Evolutionary conservation across 2,797 vertebrate species (phyloP), one percentile per base, ranked within the genome.

Genomic region (Catharus ustulatus): DNA sequence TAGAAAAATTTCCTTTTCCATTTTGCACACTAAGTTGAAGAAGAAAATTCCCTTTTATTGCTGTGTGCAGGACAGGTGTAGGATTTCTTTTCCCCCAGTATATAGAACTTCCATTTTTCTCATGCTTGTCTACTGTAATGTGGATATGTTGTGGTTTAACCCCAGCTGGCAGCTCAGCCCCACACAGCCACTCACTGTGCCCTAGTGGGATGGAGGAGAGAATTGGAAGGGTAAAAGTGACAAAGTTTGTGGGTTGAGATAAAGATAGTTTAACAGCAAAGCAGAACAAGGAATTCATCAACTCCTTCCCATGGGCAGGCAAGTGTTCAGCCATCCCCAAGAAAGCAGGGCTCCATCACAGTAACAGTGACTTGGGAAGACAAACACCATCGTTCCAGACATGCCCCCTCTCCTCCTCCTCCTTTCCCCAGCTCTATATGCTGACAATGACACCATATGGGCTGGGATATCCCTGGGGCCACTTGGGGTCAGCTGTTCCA

Each of bases 301-400:
- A 5, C 32, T 58, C 27, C 24, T 34, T 87, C 18, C 59, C 36
- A 67, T 72, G 66, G 17, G 10, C 29, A 45, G 42, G 59, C 29
- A 45, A 15, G 8, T 61, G 36, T 55, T 87, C 66, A 57, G 43
- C 61, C 48, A 10, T 73, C 5, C 42, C 18, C 73, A 67, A 34
- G n/a, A 78, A 57, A 73, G 59, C n/a, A 66, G 36, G 36, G 36
- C 23, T 54, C 29, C 45, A n/a, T 54, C 59, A 30, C 29, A 40
- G 27, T 55, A 20, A 24, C 29, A 15, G 42, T 67, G 72, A 45
- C n/a, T 55, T 83, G 48, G 52, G 21, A 49, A 49, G 66, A 55
- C 17, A 73, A 83, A 40, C 3, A 4, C 29, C 29, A 24, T 67
- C 15, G 15, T n/a, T 54, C 32, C 0, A 0, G 17, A 27, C 16